Percentiles rank a stretch among this genome's conserved stretches.
These are phyloP conservation scores for Lochmaea capreae DNA, from an alignment of 2,888 invertebrate genomes.

Conservation along the genomic window DNA sequence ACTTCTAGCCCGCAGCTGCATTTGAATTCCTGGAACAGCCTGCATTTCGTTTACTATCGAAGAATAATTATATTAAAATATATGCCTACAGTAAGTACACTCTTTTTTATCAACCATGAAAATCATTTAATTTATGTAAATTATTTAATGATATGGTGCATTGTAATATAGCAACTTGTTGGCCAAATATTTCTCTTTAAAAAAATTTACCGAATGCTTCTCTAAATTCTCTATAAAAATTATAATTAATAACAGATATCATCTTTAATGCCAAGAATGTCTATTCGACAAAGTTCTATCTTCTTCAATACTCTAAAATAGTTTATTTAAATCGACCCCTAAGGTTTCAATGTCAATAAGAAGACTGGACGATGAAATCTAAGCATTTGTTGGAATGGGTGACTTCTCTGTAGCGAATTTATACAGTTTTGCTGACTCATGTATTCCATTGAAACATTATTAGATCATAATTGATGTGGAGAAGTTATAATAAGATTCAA, in stretches of 20 bases:
- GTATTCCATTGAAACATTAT: no score
- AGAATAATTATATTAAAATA: slow-evolving; percentile 47
- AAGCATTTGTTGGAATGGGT: no score
- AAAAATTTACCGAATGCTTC: slow-evolving; percentile 28
- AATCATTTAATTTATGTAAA: slow-evolving; percentile 55
- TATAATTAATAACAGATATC: slow-evolving; percentile 39
- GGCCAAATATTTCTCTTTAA: slow-evolving; percentile 50
- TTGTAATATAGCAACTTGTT: slow-evolving; percentile 50
- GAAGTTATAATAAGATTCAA: no score
- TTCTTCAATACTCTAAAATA: slow-evolving; percentile 7
- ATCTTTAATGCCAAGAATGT: slow-evolving; percentile 30
- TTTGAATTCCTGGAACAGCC: slow-evolving; percentile 31
- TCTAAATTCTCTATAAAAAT: slow-evolving; percentile 34
- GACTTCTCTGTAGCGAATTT: no score
- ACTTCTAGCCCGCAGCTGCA: slow-evolving; percentile 20
- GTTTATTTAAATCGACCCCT: no score
- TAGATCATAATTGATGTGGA: no score
- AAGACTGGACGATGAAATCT: no score
- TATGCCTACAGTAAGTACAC: slow-evolving; percentile 47
- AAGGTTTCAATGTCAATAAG: no score
- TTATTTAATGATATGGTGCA: slow-evolving; percentile 53
- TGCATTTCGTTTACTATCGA: slow-evolving; percentile 38
- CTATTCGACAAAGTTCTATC: slow-evolving; percentile 20
- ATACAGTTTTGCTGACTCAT: no score
- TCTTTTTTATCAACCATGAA: slow-evolving; percentile 49